These are phyloP conservation scores for Malurus leucopterus DNA, from an alignment of 2,797 vertebrate species.

Conservation along the genomic window DNA sequence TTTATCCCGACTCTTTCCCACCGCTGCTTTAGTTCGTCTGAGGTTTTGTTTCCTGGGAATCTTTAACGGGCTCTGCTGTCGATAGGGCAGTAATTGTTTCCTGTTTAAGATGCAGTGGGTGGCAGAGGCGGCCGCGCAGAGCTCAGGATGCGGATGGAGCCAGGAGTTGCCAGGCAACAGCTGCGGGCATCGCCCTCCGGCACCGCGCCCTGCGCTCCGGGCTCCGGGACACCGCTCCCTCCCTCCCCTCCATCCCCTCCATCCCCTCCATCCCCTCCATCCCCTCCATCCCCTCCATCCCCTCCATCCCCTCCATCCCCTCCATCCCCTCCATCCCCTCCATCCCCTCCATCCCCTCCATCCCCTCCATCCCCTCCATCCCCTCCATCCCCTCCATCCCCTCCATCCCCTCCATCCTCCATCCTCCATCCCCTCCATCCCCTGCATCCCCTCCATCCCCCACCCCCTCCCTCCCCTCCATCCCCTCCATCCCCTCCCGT, in stretches of 20 bases:
- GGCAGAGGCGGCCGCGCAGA: neutral
- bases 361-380: neutral
- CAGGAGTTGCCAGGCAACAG: slow-evolving; percentile 19
- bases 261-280: neutral
- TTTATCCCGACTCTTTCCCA: neutral
- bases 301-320: neutral
- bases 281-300: neutral
- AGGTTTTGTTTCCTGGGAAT: neutral
- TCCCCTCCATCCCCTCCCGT: neutral
- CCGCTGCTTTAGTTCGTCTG: neutral
- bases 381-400: neutral
- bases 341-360: neutral
- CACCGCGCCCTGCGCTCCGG: no score
- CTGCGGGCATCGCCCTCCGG: neutral
- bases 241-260: neutral
- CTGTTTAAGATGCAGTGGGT: neutral
- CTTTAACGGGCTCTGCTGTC: neutral
- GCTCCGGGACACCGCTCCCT: neutral
- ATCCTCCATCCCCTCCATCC: neutral
- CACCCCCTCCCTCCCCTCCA: no score
- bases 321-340: no score
- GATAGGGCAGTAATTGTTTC: neutral
- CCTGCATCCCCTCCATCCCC: neutral
- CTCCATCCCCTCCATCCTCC: no score
- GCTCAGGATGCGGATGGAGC: neutral